These are phyloP conservation scores for Drosophila mauritiana DNA, from an alignment of 1,140 invertebrate genomes.

Conservation along the genomic window DNA sequence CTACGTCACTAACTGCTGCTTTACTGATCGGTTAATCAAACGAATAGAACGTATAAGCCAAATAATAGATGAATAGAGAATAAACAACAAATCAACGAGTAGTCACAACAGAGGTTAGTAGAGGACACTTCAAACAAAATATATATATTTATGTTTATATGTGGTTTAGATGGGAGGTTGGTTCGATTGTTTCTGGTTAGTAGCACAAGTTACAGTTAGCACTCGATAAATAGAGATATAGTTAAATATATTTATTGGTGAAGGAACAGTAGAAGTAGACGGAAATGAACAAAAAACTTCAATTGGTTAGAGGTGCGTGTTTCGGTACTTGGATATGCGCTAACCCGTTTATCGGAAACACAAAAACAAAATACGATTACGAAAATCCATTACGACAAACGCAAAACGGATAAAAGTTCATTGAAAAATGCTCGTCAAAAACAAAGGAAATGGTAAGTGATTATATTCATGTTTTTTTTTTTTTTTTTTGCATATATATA, in stretches of 20 bases:
- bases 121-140: conserved; percentile 76
- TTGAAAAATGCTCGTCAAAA: conserved; percentile 64
- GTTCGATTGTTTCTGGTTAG: conserved; percentile 56
- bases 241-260: conserved; percentile 48
- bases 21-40: conserved; percentile 41
- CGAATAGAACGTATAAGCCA: conserved; percentile 15
- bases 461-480: conserved; percentile 54
- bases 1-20: conserved; percentile 47
- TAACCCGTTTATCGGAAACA: conserved; percentile 55
- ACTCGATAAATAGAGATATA: conserved; percentile 68
- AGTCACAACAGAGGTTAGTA: conserved; percentile 77
- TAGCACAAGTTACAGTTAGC: conserved; percentile 79
- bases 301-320: conserved; percentile 38
- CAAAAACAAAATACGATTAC: conserved; percentile 61
- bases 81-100: conserved; percentile 54
- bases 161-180: conserved; percentile 36
- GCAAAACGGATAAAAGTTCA: conserved; percentile 50
- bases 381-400: conserved; percentile 57
- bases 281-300: conserved; percentile 44
- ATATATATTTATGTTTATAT: conserved; percentile 26
- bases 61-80: conserved; percentile 29
- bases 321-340: conserved; percentile 44
- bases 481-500: conserved; percentile 49
- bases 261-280: conserved; percentile 40
- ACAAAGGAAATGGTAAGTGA: conserved; percentile 72